Conservation (phyloP, 1,140 invertebrate genomes). For the Contarinia nasturtii region DNA sequence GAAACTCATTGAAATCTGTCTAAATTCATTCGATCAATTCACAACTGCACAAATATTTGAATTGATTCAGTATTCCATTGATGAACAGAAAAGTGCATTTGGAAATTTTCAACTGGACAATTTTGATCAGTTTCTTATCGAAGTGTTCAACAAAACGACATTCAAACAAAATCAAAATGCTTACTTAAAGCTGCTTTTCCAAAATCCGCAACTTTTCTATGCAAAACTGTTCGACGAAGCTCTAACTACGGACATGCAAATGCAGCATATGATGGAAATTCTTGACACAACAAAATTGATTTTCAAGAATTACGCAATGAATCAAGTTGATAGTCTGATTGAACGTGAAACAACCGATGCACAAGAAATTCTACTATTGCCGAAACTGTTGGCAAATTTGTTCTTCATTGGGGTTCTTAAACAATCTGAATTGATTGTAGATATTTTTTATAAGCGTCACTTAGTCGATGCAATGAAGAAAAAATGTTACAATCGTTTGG, state of each 20-base stretch:
- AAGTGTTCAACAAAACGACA: neutral
- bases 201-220: constrained; percentile 1
- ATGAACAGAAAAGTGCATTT: constrained; percentile 4
- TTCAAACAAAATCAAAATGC: neutral
- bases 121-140: constrained; percentile 3
- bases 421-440: neutral
- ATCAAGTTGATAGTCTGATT: constrained; percentile 3
- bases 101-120: constrained; percentile 6
- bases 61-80: constrained; percentile 5
- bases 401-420: neutral
- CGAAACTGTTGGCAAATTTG: constrained; percentile 5
- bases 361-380: constrained; percentile 5
- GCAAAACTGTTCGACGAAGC: neutral
- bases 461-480: constrained; percentile 3
- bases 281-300: constrained; percentile 6
- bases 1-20: constrained; percentile 4
- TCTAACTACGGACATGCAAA: neutral
- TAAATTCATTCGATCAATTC: constrained; percentile 8
- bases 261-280: neutral
- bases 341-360: constrained; percentile 2
- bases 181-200: neutral
- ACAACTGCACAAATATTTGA: constrained; percentile 6
- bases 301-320: constrained; percentile 10
- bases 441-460: neutral
- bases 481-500: constrained; percentile 3